Evolutionary conservation across 1,140 invertebrate genomes (phyloP), one percentile per base, ranked within the genome.

Genomic region (Drosophila nasuta): DNA sequence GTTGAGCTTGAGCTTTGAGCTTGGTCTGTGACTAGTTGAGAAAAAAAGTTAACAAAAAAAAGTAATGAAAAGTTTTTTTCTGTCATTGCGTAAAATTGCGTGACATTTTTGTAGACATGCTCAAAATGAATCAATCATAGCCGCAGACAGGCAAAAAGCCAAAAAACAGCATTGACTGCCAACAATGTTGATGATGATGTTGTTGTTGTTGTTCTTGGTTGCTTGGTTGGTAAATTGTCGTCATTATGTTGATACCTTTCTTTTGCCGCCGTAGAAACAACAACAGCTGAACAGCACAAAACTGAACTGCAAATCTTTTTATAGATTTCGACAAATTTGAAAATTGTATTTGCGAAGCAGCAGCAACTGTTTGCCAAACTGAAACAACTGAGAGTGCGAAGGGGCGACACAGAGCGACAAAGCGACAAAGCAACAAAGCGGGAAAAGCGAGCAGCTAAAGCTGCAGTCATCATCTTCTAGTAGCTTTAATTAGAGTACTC

Each of bases 251-350:
- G 77, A 77, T 87, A 88, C 80, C 83, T 83, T 76, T 77, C 60
- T 25, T 25, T 25, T 75, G 59, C 54, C 63, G 73, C 28, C 20
- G 3, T 25, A 25, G 20, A 25, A 25, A 88, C 77, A 68, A 72
- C 76, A 87, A 88, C 82, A 88, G 83, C 83, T 88, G 85, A 89
- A 89, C 20, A 25, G 20, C 20, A 57, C 72, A 76, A 72, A 79
- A 51, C 49, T 52, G 51, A 88, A 77, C 63, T 91, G 79, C 77
- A 91, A 87, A 91, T 91, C 87, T 91, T 91, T 91, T 91, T 91
- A 83, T 91, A 91, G 87, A 91, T 91, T 88, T 87, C 87, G 75
- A 81, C 87, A 91, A 91, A 81, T 91, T 82, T 78, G 75, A 89
- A 88, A 89, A 81, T 79, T 79, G 35, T 89, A 76, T 79, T 77